A percentile compares a stretch with the other conserved stretches of the same genome.
Conservation (phyloP, 2,888 invertebrate genomes). For the Nephrotoma guestfalica region DNA sequence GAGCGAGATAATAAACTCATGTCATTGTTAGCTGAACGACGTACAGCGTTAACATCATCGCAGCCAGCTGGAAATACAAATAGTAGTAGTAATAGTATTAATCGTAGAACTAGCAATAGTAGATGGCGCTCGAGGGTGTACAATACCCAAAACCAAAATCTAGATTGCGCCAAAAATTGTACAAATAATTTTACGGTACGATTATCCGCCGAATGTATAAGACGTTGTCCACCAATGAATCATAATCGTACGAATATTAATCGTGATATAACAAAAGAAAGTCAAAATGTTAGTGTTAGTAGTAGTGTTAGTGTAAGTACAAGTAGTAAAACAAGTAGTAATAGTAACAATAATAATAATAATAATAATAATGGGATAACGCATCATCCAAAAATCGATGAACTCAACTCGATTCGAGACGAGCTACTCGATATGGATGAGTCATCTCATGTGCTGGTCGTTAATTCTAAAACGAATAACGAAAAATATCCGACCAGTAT, state of each 20-base stretch:
- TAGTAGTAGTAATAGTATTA: background rate
- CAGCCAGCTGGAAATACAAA: background rate
- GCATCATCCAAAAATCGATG: background rate
- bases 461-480: background rate
- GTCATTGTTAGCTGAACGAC: conserved; percentile 43
- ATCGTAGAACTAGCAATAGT: background rate
- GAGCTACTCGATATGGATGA: conserved; percentile 33
- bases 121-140: background rate
- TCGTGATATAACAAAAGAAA: background rate
- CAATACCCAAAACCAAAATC: background rate
- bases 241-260: background rate
- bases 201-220: conserved; percentile 26
- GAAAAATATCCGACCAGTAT: conserved; percentile 1
- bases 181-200: conserved; percentile 31
- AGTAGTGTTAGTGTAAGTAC: conserved; percentile 1
- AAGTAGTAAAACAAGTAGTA: background rate
- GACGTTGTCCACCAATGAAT: conserved; percentile 20
- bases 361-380: background rate
- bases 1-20: conserved; percentile 40
- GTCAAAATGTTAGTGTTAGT: conserved; percentile 2
- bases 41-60: conserved; percentile 37
- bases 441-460: conserved; percentile 23
- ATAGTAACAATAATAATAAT: background rate
- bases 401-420: conserved; percentile 11
- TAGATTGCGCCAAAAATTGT: conserved; percentile 19